Evolutionary conservation across 2,888 invertebrate genomes (phyloP), one percentile per base, ranked within the genome.

Genomic region (Drosophila vallismaia): DNA sequence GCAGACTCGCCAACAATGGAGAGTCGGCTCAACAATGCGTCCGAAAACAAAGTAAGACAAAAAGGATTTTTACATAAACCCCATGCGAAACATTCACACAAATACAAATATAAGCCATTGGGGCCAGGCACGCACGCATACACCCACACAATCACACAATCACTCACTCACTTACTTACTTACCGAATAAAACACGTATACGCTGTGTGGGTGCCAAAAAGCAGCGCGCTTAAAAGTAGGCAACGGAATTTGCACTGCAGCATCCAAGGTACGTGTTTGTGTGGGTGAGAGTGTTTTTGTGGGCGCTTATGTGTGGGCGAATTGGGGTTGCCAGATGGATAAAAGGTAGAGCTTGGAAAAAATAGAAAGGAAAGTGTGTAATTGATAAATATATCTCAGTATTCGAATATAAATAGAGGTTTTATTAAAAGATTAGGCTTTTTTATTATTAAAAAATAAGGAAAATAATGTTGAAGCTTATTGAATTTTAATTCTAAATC

Each of bases 141-240:
- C 33, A 31, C 36, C 36, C 9, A 33, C 19, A 28, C 29, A 50
- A 31, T 29, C 40, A 33, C 31, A 24, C 56, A 45, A 40, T 10
- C 38, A 55, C 28, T 55, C 40, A 44, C 31, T 28, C 56, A 45
- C 45, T 10, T 33, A 55, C 28, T 55, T 57, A 36, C n/a, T 29
- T 19, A 24, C 42, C 29, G 14, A 33, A 48, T 8, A 28, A 9
- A 8, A 49, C 29, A 40, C 54, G 26, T 33, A 62, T 50, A 67
- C 29, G 49, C 53, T 50, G 64, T 46, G 72, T 76, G 76, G 75
- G 78, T 58, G 70, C 55, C 56, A 44, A 56, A 75, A 68, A 51
- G 60, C 57, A 53, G 49, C 50, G 71, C 66, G 66, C 81, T 51
- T 49, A 53, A 60, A 86, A 84, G 86, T 72, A 80, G 73, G 84